Evolutionary conservation across 2,113 vertebrate genomes (phyloP), one percentile per base, ranked within the genome.

Genomic region (Indicator maculatus): DNA sequence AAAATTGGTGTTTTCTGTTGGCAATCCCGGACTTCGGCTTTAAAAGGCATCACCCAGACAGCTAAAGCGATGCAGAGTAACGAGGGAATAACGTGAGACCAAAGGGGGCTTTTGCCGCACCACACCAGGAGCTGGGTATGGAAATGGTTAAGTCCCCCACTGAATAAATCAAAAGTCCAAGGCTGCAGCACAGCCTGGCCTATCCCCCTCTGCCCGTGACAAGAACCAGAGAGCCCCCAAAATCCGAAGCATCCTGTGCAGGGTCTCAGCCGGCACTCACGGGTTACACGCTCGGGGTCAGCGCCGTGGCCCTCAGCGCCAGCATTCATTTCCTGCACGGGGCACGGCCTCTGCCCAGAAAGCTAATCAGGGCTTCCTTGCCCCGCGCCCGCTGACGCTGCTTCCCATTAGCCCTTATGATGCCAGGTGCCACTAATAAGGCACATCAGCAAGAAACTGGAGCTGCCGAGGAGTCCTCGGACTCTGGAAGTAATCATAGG

Each of bases 391-490:
- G 61, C 96, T 59, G 96, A 87, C 65, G 28, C 98, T 98, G 98
- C 97, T 98, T 98, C 96, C 98, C 97, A 98, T 98, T 98, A 98
- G 95, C 73, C 92, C 95, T 96, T 97, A 96, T 93, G 95, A 97
- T 96, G 97, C 98, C 98, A 99, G 98, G 98, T 99, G 98, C 98
- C 60, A 94, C 98, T 99, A 99, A 99, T 98, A 98, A 98, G 98
- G 97, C 96, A 92, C 96, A 98, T 98, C 97, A 96, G 97, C 93
- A 73, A 98, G 98, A 97, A 97, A 98, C 98, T 96, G 98, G 97
- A 97, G 97, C 97, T 97, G 97, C 86, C 96, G 96, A 96, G 98
- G 97, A 96, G 97, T 97, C 97, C 97, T 91, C 73, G 9, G 89
- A 93, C 97, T 97, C 97, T 98, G 98, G 98, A 98, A 98, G 96